phyloP scores from a whole-genome alignment of 2,797 vertebrate species.

The Syngnathus acus region DNA sequence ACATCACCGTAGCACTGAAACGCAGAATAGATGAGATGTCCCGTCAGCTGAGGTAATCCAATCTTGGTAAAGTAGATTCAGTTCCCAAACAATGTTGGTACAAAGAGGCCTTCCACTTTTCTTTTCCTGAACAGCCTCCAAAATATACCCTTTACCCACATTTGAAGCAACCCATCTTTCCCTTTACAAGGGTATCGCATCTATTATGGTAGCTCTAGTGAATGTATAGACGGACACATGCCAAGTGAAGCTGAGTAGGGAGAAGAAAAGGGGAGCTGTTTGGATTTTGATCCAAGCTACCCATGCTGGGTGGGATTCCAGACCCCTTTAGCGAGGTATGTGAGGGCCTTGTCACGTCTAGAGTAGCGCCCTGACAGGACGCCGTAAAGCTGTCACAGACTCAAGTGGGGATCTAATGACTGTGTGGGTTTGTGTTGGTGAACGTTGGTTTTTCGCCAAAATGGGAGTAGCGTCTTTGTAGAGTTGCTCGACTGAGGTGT shows the following conservation, averaged over 20 bases:
- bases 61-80: slow-evolving; percentile 61
- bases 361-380: slow-evolving; percentile 35
- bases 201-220: slow-evolving; percentile 53
- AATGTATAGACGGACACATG: slow-evolving; percentile 54
- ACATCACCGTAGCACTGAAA: slow-evolving; percentile 49
- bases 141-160: slow-evolving; percentile 56
- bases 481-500: slow-evolving; percentile 22
- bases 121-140: slow-evolving; percentile 70
- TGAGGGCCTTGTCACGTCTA: slow-evolving; percentile 33
- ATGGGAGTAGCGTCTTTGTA: slow-evolving; percentile 33
- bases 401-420: slow-evolving; percentile 42
- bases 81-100: slow-evolving; percentile 59
- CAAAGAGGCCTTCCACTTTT: slow-evolving; percentile 60
- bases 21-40: slow-evolving; percentile 56
- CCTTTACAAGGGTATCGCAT: slow-evolving; percentile 50
- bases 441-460: slow-evolving; percentile 28
- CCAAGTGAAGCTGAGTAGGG: slow-evolving; percentile 43
- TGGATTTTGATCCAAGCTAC: slow-evolving; percentile 33
- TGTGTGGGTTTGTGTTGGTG: slow-evolving; percentile 38
- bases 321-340: slow-evolving; percentile 39
- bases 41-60: slow-evolving; percentile 51
- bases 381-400: slow-evolving; percentile 46
- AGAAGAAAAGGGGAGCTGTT: slow-evolving; percentile 47
- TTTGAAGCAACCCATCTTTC: slow-evolving; percentile 30
- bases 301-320: slow-evolving; percentile 39